Percentiles rank a stretch among this genome's conserved stretches.
Conservation (phyloP, 2,113 vertebrate species). For the Ammospiza nelsoni region DNA sequence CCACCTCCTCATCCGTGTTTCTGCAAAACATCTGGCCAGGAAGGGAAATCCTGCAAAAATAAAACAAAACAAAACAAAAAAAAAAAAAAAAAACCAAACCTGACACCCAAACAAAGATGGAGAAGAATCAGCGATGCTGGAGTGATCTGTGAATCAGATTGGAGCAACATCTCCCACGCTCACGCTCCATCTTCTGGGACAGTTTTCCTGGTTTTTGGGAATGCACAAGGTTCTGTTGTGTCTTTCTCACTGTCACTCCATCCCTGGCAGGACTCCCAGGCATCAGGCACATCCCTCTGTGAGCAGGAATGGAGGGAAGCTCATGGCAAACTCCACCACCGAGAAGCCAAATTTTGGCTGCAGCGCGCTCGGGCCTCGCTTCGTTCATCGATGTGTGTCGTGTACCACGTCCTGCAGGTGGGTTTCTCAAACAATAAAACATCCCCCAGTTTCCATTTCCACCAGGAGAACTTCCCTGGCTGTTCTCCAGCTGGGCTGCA, state of each 20-base stretch:
- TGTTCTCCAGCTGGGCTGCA: not conserved
- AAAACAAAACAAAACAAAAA: not conserved
- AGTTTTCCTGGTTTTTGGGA: conserved; percentile 19
- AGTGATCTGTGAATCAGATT: not conserved
- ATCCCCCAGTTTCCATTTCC: not conserved
- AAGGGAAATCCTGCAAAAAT: not conserved
- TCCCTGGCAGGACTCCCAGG: not conserved
- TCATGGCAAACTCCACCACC: not conserved
- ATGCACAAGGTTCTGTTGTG: not conserved
- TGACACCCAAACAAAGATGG: not conserved
- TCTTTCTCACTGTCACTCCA: not conserved
- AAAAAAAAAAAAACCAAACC: not conserved
- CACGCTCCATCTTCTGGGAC: conserved; percentile 10
- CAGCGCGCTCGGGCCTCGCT: not conserved
- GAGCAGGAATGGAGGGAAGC: not conserved
- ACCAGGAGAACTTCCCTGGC: not conserved
- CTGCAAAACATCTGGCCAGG: conserved; percentile 48
- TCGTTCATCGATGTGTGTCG: not conserved
- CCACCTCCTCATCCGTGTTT: not conserved
- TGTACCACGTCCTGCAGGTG: not conserved
- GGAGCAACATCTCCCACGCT: not conserved
- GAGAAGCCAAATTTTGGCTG: not conserved
- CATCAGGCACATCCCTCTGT: not conserved
- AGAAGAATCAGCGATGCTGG: conserved; percentile 4
- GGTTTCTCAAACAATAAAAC: not conserved